phyloP scores from a whole-genome alignment of 1,140 invertebrate species.

The Ceratoteleas bidentatus region DNA sequence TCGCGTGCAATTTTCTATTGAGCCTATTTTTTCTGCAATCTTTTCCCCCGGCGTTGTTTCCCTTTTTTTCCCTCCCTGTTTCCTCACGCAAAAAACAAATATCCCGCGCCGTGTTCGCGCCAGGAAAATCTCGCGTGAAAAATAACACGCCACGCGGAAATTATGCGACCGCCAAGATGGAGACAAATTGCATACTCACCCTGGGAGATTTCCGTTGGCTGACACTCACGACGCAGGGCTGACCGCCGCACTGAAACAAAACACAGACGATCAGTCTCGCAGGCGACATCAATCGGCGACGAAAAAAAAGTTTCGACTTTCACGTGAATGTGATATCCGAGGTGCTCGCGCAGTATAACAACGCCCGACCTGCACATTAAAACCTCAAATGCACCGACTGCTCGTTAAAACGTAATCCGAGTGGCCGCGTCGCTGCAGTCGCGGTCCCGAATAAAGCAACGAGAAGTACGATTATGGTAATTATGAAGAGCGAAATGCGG shows the following conservation, averaged over 20 bases:
- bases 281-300: slow-evolving; percentile 32
- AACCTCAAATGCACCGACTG: slow-evolving; percentile 58
- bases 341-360: slow-evolving; percentile 2
- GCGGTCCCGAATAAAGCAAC: too few species aligned
- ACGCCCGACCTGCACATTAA: slow-evolving; percentile 41
- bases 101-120: background rate
- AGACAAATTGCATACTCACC: slow-evolving; percentile 70
- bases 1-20: too few species aligned
- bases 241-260: slow-evolving; percentile 81
- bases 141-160: slow-evolving; percentile 21
- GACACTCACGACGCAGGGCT: slow-evolving; percentile 75
- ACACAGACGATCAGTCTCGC: slow-evolving; percentile 2
- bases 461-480: too few species aligned
- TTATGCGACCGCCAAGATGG: slow-evolving; percentile 20
- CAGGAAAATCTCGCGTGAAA: slow-evolving; percentile 12
- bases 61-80: background rate
- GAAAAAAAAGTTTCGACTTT: slow-evolving; percentile 50
- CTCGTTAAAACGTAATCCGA: slow-evolving; percentile 62
- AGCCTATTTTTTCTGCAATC: too few species aligned
- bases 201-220: slow-evolving; percentile 75
- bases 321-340: slow-evolving; percentile 46
- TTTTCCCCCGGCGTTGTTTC: background rate
- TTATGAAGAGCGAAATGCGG: too few species aligned
- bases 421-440: slow-evolving; percentile 14
- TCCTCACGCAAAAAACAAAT: background rate